Evolutionary conservation across 2,113 vertebrate genomes (phyloP), one percentile per base, ranked within the genome.

Genomic region (Felis chaus): DNA sequence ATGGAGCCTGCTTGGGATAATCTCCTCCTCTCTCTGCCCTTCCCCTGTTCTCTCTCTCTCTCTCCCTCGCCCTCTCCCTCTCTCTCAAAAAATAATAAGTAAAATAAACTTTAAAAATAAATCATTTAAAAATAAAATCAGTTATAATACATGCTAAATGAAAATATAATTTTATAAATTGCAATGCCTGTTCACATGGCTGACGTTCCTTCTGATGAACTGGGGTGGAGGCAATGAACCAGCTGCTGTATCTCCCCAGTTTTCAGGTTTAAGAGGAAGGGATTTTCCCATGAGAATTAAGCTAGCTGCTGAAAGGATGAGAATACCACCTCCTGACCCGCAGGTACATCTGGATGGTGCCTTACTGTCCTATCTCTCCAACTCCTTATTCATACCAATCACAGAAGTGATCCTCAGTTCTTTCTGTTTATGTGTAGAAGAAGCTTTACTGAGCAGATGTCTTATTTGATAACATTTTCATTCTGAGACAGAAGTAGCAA

Each of bases 381-480:
- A 91, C 14, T 74, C 29, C 21, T 76, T 69, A 45, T 55, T 92
- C 33, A 55, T 11, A 71, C 2, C 45, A 57, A 3, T 66, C 36
- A 2, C 78, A 79, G 69, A 94, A 91, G 15, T 86, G 48, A n/a
- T 68, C 39, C 79, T 78, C 10, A 33, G 10, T 61, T 90, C 88
- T 48, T 95, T 81, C 79, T 68, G 82, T 71, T 41, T 33, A 21
- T 66, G 81, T 33, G 15, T n/a, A 39, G 78, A 91, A 63, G 57
- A 36, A 97, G 53, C 78, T 74, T 73, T 93, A n/a, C 7, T 63
- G 69, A 85, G 29, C 41, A 74, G 45, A 97, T 89, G 78, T 76
- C 61, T 97, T 87, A 63, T 57, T 90, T 79, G 74, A 63, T 91
- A 94, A 79, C 79, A 36, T 81, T 65, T 78, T 65, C 29, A 41